A percentile compares a stretch with the other conserved stretches of the same genome.
These are phyloP conservation scores for Melanocharis versteri DNA, from an alignment of 2,113 vertebrate genomes.

Conservation along the genomic window DNA sequence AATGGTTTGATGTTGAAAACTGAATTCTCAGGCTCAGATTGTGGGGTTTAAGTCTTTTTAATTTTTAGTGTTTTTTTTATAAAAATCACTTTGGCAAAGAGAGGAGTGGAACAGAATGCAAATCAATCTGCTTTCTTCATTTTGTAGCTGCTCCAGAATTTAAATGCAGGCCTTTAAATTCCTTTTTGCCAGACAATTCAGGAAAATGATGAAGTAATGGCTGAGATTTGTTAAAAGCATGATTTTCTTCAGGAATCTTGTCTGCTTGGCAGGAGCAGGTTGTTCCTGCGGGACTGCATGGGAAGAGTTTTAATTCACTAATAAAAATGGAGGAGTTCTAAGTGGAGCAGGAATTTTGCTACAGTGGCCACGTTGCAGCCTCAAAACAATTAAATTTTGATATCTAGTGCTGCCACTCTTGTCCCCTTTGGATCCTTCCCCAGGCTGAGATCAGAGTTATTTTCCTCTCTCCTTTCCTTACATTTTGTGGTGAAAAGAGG, in stretches of 20 bases:
- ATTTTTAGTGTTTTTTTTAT: neutral
- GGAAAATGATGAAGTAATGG: neutral
- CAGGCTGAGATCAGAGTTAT: neutral
- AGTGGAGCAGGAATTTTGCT: neutral
- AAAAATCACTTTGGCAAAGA: constrained; percentile 46
- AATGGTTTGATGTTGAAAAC: neutral
- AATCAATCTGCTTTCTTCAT: constrained; percentile 51
- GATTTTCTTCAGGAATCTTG: neutral
- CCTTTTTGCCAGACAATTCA: neutral
- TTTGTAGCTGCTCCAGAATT: neutral
- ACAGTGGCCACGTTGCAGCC: neutral
- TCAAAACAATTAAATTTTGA: neutral
- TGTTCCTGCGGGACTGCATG: neutral
- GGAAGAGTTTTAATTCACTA: neutral
- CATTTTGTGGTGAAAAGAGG: neutral
- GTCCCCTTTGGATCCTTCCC: neutral
- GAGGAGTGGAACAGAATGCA: constrained; percentile 27
- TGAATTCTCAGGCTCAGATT: neutral
- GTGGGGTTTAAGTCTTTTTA: neutral
- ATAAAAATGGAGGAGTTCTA: neutral
- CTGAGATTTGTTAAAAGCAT: neutral
- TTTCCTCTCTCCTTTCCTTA: neutral
- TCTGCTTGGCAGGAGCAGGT: neutral
- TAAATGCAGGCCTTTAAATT: constrained; percentile 16
- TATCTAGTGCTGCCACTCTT: neutral